phyloP scores from a whole-genome alignment of 2,888 invertebrate species.

The Lepetodrilus schrolli region DNA sequence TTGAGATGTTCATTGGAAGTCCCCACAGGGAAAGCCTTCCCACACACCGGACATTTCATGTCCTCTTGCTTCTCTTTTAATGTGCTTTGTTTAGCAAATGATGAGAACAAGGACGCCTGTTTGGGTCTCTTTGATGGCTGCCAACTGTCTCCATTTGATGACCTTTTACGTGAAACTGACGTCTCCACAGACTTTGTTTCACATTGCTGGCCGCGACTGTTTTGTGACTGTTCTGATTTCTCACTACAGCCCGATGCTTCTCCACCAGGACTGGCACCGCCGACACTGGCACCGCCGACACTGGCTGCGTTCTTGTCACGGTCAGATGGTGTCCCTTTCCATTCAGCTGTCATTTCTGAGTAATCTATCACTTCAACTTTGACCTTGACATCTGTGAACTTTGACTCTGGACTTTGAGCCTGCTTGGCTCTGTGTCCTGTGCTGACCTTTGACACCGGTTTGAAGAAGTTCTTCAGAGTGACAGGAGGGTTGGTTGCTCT shows the following conservation, averaged over 20 bases:
- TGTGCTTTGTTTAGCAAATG: constrained; percentile 51
- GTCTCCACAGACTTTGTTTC: too few relatives aligned
- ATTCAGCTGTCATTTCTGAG: neutral
- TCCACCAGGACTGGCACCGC: neutral
- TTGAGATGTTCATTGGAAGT: constrained; percentile 67
- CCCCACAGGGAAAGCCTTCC: constrained; percentile 52
- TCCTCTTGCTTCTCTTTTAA: constrained; percentile 18
- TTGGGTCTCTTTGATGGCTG: constrained; percentile 48
- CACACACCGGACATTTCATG: constrained; percentile 66
- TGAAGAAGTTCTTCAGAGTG: constrained; percentile 70
- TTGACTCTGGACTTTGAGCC: neutral
- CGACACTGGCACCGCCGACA: neutral
- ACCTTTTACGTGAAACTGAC: constrained; percentile 30
- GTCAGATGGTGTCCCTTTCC: neutral
- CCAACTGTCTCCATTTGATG: neutral
- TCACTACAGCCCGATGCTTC: neutral
- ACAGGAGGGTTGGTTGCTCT: constrained; percentile 69
- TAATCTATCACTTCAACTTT: neutral
- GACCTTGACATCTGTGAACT: neutral
- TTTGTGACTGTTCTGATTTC: neutral
- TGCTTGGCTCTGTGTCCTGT: neutral
- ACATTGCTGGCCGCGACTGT: too few relatives aligned
- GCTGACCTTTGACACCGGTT: constrained; percentile 38
- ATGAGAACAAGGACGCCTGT: constrained; percentile 55
- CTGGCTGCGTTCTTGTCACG: neutral